Conservation (phyloP, 2,888 invertebrate genomes). For the Acronicta psi region DNA sequence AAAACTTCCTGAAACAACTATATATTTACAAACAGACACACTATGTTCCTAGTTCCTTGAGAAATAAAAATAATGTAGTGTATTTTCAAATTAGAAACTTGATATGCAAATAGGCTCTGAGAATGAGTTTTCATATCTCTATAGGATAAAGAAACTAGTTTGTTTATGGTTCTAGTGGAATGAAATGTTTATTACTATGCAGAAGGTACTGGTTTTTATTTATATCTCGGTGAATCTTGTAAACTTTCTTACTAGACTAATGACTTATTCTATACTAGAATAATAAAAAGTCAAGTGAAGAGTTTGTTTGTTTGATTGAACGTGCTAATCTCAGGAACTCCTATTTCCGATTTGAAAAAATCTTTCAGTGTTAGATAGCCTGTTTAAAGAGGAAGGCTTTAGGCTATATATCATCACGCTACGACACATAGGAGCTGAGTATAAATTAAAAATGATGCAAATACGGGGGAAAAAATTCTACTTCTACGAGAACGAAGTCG, state of each 20-base stretch:
- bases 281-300: slow-evolving; percentile 15
- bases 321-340: too few species aligned
- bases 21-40: slow-evolving; percentile 39
- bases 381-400: too few species aligned
- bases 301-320: too few species aligned
- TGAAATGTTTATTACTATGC: slow-evolving; percentile 13
- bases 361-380: too few species aligned
- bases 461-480: too few species aligned
- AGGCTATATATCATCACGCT: too few species aligned
- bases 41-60: slow-evolving; percentile 66
- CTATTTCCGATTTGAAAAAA: too few species aligned
- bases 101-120: slow-evolving; percentile 32
- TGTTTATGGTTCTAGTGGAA: slow-evolving; percentile 30
- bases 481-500: too few species aligned
- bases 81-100: slow-evolving; percentile 29
- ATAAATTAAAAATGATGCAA: too few species aligned
- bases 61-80: slow-evolving; percentile 52
- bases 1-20: slow-evolving; percentile 54
- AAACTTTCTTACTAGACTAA: slow-evolving; percentile 32
- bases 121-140: slow-evolving; percentile 35
- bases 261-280: slow-evolving; percentile 9
- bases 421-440: too few species aligned
- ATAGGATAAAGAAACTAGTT: slow-evolving; percentile 44
- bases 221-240: slow-evolving; percentile 8
- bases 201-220: slow-evolving; percentile 6